phyloP scores from a whole-genome alignment of 2,797 vertebrate genomes.

The Mus caroli region DNA sequence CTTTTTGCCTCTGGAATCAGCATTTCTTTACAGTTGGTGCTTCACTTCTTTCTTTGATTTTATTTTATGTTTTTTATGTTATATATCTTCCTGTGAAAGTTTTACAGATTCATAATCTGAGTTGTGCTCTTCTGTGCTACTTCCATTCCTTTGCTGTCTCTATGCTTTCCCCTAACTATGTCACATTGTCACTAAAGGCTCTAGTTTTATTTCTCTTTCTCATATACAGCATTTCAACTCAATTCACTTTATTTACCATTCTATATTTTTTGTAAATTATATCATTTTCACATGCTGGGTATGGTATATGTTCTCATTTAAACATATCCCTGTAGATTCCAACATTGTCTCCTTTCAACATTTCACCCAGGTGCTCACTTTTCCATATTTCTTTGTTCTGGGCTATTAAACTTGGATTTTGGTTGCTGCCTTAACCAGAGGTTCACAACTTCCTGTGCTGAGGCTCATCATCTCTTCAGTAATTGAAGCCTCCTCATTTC shows the following conservation, averaged over 20 bases:
- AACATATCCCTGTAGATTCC: background rate
- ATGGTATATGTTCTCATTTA: background rate
- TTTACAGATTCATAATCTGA: background rate
- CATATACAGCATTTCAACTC: background rate
- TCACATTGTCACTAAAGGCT: slow-evolving; percentile 3
- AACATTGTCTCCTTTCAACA: slow-evolving; percentile 29
- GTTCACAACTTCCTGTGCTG: slow-evolving; percentile 12
- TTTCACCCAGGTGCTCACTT: slow-evolving; percentile 45
- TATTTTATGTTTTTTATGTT: background rate
- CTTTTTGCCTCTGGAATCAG: background rate
- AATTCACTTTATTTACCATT: background rate
- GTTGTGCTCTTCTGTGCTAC: background rate
- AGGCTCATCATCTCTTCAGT: slow-evolving; percentile 29
- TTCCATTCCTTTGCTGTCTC: background rate
- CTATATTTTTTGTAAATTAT: background rate
- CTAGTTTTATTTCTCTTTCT: background rate
- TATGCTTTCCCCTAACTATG: background rate
- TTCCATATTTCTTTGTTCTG: slow-evolving; percentile 32
- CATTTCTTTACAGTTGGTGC: slow-evolving; percentile 45
- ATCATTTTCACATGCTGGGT: background rate
- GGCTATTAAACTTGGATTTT: slow-evolving; percentile 35
- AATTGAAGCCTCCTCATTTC: slow-evolving; percentile 49
- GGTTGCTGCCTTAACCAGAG: slow-evolving; percentile 41
- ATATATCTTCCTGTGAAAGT: background rate
- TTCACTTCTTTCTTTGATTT: background rate